Percentiles rank a stretch among this genome's conserved stretches.
phyloP scores from a whole-genome alignment of 2,888 invertebrate species.

The Patella depressa region DNA sequence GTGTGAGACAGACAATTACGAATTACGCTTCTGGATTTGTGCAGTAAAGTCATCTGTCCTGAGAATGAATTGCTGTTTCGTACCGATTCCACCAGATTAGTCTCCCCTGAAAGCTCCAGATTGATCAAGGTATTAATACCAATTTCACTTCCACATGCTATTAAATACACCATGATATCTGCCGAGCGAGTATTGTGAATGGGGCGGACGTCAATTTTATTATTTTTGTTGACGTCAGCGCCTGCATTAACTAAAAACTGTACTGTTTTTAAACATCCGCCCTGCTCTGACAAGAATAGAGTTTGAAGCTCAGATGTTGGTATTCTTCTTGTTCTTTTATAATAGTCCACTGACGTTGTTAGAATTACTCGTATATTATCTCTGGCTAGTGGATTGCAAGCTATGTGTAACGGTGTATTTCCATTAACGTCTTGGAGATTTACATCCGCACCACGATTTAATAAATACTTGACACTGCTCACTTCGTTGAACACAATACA shows the following conservation, averaged over 20 bases:
- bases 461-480: slow-evolving; percentile 21
- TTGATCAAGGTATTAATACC: slow-evolving; percentile 15
- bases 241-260: slow-evolving; percentile 25
- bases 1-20: slow-evolving; percentile 12
- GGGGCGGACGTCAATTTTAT: slow-evolving; percentile 18
- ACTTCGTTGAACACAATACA: slow-evolving; percentile 18
- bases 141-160: slow-evolving; percentile 17
- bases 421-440: slow-evolving; percentile 24
- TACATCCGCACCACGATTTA: slow-evolving; percentile 22
- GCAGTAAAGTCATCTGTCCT: slow-evolving; percentile 15
- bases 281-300: slow-evolving; percentile 18
- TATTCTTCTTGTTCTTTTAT: slow-evolving; percentile 25
- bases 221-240: slow-evolving; percentile 12
- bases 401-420: slow-evolving; percentile 30
- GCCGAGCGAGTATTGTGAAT: slow-evolving; percentile 14
- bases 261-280: slow-evolving; percentile 18
- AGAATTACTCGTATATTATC: slow-evolving; percentile 26
- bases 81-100: background rate
- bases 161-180: slow-evolving; percentile 10
- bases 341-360: slow-evolving; percentile 28
- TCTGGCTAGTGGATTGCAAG: slow-evolving; percentile 29
- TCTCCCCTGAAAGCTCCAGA: slow-evolving; percentile 9
- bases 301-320: slow-evolving; percentile 24
- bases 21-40: slow-evolving; percentile 12
- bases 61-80: slow-evolving; percentile 8